phyloP scores from a whole-genome alignment of 1,140 invertebrate species.

The Rhagoletis zephyria region DNA sequence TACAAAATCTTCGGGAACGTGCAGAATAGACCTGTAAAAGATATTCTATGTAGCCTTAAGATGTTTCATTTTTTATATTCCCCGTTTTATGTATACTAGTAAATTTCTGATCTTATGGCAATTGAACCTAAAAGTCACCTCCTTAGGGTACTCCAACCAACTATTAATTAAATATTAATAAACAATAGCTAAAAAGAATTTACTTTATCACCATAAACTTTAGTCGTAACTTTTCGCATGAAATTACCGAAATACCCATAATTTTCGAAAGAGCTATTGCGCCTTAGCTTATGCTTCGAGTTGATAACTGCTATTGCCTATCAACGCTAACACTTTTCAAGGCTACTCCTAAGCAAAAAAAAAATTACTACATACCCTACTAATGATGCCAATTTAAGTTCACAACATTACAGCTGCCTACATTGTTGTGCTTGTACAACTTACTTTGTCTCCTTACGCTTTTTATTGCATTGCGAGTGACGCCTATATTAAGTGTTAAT shows the following conservation, averaged over 20 bases:
- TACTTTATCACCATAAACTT: not conserved
- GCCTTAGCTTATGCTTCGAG: not conserved
- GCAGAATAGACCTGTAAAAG: too few relatives aligned
- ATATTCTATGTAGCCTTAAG: too few relatives aligned
- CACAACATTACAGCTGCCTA: not conserved
- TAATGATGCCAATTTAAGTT: not conserved
- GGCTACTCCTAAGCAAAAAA: not conserved
- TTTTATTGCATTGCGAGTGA: not conserved
- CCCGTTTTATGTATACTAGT: too few relatives aligned
- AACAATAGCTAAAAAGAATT: not conserved
- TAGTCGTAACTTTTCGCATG: not conserved
- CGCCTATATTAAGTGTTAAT: constrained; percentile 27
- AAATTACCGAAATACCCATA: not conserved
- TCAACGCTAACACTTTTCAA: too few relatives aligned
- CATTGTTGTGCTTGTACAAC: not conserved
- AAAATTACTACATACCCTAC: not conserved
- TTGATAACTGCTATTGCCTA: too few relatives aligned
- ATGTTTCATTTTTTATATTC: too few relatives aligned
- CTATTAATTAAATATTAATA: not conserved
- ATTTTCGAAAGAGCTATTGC: not conserved
- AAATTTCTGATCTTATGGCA: too few relatives aligned
- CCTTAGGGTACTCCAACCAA: not conserved
- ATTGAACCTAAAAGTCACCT: too few relatives aligned
- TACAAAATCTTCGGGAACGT: too few relatives aligned
- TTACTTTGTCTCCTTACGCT: not conserved